Conservation (phyloP, 2,113 vertebrate species). For the rat (Rattus norvegicus) region GRCr8 NC_086027.1:48989501-48990000, state of each 20-base stretch:
- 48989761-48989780: slow-evolving; percentile 4
- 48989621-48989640: background rate
- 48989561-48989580: background rate
- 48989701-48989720: background rate
- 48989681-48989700: slow-evolving; percentile 13
- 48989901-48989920: background rate
- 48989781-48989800: background rate
- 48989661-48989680: background rate
- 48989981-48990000: background rate
- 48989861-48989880: background rate
- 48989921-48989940: background rate
- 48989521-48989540: background rate
- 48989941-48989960: background rate
- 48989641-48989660: background rate
- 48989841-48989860: background rate
- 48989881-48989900: background rate
- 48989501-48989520: slow-evolving; percentile 1
- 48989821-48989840: background rate
- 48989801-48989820: background rate
- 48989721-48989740: slow-evolving; percentile 13
- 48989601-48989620: background rate
- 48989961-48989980: background rate
- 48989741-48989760: slow-evolving; percentile 24
- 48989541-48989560: background rate
- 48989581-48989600: background rate